Base-by-base conservation (phyloP, 2,113 vertebrate genomes). In the Oceanites oceanicus region DNA sequence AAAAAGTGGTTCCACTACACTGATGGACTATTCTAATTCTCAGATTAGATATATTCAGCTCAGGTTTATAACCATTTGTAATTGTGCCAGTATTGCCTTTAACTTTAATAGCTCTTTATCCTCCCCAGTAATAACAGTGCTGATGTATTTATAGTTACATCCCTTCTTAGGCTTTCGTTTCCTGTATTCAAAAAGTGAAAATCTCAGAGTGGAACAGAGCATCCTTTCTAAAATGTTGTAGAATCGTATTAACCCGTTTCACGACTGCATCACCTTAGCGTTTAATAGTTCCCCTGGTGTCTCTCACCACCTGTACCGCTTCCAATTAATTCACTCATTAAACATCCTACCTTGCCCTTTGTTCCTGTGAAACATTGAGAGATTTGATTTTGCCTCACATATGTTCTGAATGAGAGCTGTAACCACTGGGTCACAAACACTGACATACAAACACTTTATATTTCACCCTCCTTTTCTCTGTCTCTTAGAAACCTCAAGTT, bases 81-180 rank as follows among this genome's bases (percentile, higher is more conserved):
- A 29, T 74, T 73, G 30, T 91, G 63, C 25, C 49, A 83, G 40
- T 22, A 66, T 62, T 86, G 49, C 14, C 36, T 92, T 86, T 82
- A 80, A 72, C 30, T 76, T 82, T 40, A 93, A 82, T 34, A 92
- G 26, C 29, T 72, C 47, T 72, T 93, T 62, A 88, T 79, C 62
- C n/a, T 80, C 20, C 75, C 44, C 36, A 83, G 40, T 86, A 92
- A 68, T 95, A 93, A 88, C 32, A 76, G 44, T 40, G 10, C 5
- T 52, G 66, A 77, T 76, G 19, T 92, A 86, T 76, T 96, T 90
- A 88, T 88, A 90, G 88, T 73, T 53, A 66, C 47, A 89, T 53
- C 27, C 13, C 40, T 82, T 88, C 53, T 79, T 50, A 80, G 53
- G 18, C 18, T 96, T 93, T 94, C 2, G 0, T 88, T 93, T 91